Base-by-base conservation (phyloP, 2,113 vertebrate genomes). In the Tringa solitaria region DNA sequence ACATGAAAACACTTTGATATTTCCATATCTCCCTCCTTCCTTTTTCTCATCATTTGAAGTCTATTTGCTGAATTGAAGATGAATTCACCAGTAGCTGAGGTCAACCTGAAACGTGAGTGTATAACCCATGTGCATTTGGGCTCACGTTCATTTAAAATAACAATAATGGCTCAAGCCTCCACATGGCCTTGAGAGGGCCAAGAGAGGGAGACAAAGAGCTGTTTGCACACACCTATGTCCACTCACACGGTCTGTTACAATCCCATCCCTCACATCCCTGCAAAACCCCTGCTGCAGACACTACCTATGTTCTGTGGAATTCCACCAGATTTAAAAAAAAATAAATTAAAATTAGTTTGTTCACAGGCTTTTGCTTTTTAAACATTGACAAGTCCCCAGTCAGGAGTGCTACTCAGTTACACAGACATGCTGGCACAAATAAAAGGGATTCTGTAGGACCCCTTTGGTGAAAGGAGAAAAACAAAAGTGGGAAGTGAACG, bases 191-290 rank as follows among this genome's bases (percentile, higher is more conserved):
- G 70, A 14, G 84, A 96, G 94, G 12, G 57, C 96, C 96, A 95
- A 96, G 94, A 96, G 93, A 92, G 96, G 93, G 96, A 94, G 96
- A 97, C 93, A 97, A 67, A 96, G 96, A 95, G 85, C 90, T 41
- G 5, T 30, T 21, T 15, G 65, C 56, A 63, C 54, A 6, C 3
- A 0, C 5, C n/a, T 10, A 0, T 32, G 92, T 90, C 95, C 96
- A 89, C 75, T 84, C 76, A 0, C n/a, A 6, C 1, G 54, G 63
- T 4, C 39, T 48, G 68, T 1, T 11, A 0, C 32, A 87, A 16
- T 46, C 33, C 21, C 67, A 60, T 7, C 43, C 53, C 59, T 39
- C 57, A 8, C 76, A 57, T 2, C 39, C 1, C 87, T 65, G 67
- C 72, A 65, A 79, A 60, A n/a, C 26, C 20, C 51, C 45, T 45